Conservation (phyloP, 1,140 invertebrate species). For the Drosophila mojavensis region DNA sequence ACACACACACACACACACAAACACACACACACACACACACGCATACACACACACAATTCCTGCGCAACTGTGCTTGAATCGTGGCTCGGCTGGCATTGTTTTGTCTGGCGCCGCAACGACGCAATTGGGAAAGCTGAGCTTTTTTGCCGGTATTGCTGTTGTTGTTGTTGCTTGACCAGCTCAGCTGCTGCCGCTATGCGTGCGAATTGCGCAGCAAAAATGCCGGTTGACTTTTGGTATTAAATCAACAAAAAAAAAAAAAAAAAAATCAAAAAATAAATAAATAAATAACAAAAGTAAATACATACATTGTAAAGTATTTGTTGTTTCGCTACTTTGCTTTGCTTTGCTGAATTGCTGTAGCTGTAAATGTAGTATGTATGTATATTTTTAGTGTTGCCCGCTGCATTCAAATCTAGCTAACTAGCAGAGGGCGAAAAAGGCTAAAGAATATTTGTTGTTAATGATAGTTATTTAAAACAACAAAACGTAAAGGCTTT, state of each 20-base stretch:
- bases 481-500: too few species aligned
- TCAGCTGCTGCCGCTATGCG: conserved; percentile 37
- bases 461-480: too few species aligned
- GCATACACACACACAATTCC: conserved; percentile 12
- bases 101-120: conserved; percentile 46
- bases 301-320: conserved; percentile 11
- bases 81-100: conserved; percentile 6
- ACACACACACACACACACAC: too few species aligned
- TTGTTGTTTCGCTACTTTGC: conserved; percentile 30
- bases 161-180: conserved; percentile 69
- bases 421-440: too few species aligned
- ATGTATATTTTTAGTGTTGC: too few species aligned
- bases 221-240: conserved; percentile 59
- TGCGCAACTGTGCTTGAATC: conserved; percentile 13
- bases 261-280: background rate
- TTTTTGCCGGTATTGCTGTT: conserved; percentile 68
- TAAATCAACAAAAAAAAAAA: conserved; percentile 17
- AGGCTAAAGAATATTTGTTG: too few species aligned
- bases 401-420: background rate
- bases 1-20: conserved; percentile 25
- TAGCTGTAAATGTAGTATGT: background rate
- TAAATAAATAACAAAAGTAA: background rate
- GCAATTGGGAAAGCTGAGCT: conserved; percentile 74
- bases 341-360: conserved; percentile 18
- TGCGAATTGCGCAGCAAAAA: conserved; percentile 74